Evolutionary conservation across 2,113 vertebrate genomes (phyloP).

Genomic region (Isurus oxyrinchus): DNA sequence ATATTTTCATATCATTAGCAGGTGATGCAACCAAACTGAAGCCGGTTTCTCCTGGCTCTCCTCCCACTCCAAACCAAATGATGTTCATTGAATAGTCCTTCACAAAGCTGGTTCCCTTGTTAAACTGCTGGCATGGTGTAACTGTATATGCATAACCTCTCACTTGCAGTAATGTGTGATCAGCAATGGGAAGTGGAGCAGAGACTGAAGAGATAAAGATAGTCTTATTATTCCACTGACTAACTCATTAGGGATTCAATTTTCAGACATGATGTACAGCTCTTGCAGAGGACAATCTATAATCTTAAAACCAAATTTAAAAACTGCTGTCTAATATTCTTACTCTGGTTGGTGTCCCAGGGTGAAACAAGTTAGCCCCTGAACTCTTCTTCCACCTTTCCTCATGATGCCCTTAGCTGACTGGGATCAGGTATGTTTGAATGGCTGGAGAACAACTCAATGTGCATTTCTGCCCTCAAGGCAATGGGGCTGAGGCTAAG

Average conservation of each 20-base stretch:
- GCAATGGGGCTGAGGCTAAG: not conserved
- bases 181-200: not conserved
- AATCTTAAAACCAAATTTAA: not conserved
- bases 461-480: not conserved
- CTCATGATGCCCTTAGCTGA: not conserved
- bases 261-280: not conserved
- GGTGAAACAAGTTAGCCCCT: not conserved
- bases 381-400: no score
- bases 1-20: not conserved
- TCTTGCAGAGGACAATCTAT: not conserved
- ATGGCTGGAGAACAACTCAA: not conserved
- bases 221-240: not conserved
- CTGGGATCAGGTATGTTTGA: not conserved
- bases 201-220: not conserved
- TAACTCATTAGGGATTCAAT: not conserved
- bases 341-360: not conserved
- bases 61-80: not conserved
- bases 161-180: not conserved
- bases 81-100: not conserved
- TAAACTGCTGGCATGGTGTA: not conserved
- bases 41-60: not conserved
- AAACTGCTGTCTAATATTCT: not conserved
- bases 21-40: not conserved
- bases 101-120: not conserved
- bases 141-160: not conserved